A percentile compares a stretch with the other conserved stretches of the same genome.
These are phyloP conservation scores for Rachycentron canadum DNA, from an alignment of 2,797 vertebrate genomes.

Conservation along the genomic window DNA sequence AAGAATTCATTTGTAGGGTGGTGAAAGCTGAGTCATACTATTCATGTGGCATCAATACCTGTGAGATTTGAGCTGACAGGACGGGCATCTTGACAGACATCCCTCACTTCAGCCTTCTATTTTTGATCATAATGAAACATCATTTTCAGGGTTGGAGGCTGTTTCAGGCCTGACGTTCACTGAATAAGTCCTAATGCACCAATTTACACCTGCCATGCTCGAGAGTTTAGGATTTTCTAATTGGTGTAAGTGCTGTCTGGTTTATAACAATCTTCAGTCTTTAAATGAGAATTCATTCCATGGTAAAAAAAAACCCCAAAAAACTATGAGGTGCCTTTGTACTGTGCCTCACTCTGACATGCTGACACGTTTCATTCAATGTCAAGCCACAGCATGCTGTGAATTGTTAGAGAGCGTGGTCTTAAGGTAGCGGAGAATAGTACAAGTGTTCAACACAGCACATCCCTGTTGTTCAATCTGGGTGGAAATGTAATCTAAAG, in stretches of 20 bases:
- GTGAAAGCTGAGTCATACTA: constrained; percentile 41
- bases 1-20: not conserved
- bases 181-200: not conserved
- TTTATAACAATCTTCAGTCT: not conserved
- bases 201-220: constrained; percentile 1
- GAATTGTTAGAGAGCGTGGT: constrained; percentile 3
- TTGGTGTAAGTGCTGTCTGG: not conserved
- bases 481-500: constrained; percentile 1
- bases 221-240: not conserved
- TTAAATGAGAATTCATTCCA: not conserved
- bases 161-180: constrained; percentile 15
- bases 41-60: constrained; percentile 32
- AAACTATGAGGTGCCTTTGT: not conserved
- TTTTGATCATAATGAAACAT: constrained; percentile 11
- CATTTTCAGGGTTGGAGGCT: not conserved
- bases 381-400: not conserved
- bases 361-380: not conserved
- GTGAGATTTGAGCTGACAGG: constrained; percentile 12
- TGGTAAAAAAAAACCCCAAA: not conserved
- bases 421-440: not conserved
- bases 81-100: not conserved
- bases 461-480: constrained; percentile 7
- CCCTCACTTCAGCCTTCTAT: not conserved
- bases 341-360: not conserved
- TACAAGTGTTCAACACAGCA: constrained; percentile 8